Conservation (phyloP, 2,797 vertebrate genomes). For the Falco cherrug region DNA sequence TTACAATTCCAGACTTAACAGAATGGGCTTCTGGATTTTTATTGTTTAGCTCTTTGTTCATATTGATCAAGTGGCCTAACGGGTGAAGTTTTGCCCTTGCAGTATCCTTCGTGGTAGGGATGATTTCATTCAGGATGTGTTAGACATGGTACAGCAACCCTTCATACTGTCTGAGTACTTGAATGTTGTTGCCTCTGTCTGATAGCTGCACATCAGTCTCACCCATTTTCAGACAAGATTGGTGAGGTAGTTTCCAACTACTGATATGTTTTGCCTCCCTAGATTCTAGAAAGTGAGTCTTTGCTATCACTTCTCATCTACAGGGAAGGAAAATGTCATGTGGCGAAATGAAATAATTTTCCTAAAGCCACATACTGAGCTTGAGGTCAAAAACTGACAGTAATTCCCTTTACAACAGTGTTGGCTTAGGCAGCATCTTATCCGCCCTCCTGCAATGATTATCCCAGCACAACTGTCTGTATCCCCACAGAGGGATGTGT, state of each 20-base stretch:
- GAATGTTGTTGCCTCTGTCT: background rate
- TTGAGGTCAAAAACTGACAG: background rate
- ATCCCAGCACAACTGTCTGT: background rate
- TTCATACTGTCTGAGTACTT: background rate
- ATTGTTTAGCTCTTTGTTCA: background rate
- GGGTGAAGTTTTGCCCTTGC: background rate
- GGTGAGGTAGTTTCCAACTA: background rate
- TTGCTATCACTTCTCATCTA: background rate
- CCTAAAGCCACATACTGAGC: background rate
- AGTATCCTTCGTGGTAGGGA: background rate
- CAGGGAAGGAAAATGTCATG: background rate
- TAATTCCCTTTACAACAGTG: background rate
- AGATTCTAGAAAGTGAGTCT: background rate
- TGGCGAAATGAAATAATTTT: constrained; percentile 5
- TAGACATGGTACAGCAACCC: background rate
- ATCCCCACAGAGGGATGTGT: background rate
- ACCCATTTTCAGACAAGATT: background rate
- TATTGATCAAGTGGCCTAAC: background rate
- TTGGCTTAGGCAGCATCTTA: background rate
- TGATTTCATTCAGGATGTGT: background rate
- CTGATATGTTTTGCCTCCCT: background rate
- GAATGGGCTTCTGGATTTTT: background rate
- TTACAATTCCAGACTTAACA: background rate
- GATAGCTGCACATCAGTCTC: background rate
- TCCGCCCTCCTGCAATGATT: background rate